Conservation (phyloP, 2,113 vertebrate genomes). For the Bubo blakistoni region DNA sequence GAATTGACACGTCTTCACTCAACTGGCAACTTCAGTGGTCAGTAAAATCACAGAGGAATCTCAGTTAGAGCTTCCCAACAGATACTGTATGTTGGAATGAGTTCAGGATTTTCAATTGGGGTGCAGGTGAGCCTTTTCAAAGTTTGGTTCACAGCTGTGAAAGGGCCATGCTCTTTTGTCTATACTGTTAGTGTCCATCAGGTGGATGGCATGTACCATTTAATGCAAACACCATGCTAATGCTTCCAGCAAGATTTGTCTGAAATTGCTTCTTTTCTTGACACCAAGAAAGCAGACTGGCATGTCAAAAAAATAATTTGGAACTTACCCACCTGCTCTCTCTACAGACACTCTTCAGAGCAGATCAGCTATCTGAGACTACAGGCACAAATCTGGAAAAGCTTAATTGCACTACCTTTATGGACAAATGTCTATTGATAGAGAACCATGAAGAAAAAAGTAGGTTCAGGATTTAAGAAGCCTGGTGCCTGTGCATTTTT, state of each 20-base stretch:
- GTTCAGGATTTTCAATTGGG: neutral
- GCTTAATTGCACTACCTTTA: neutral
- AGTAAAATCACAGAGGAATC: neutral
- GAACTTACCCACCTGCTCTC: neutral
- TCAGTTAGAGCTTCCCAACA: neutral
- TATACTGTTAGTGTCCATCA: neutral
- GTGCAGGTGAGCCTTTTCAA: neutral
- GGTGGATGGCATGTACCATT: neutral
- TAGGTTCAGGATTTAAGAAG: neutral
- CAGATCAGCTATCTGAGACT: neutral
- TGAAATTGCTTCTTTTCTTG: neutral
- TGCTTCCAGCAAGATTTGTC: neutral
- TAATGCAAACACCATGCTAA: neutral
- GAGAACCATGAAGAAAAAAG: neutral
- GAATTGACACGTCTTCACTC: neutral
- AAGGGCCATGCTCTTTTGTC: neutral
- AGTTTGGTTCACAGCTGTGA: neutral
- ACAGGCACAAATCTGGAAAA: neutral
- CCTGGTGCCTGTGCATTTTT: neutral
- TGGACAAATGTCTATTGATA: neutral
- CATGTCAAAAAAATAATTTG: neutral
- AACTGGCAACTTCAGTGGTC: neutral
- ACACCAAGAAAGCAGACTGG: neutral
- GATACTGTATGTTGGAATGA: neutral
- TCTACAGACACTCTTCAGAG: neutral